Conservation (phyloP, 2,113 vertebrate genomes). For the Sturnus vulgaris region DNA sequence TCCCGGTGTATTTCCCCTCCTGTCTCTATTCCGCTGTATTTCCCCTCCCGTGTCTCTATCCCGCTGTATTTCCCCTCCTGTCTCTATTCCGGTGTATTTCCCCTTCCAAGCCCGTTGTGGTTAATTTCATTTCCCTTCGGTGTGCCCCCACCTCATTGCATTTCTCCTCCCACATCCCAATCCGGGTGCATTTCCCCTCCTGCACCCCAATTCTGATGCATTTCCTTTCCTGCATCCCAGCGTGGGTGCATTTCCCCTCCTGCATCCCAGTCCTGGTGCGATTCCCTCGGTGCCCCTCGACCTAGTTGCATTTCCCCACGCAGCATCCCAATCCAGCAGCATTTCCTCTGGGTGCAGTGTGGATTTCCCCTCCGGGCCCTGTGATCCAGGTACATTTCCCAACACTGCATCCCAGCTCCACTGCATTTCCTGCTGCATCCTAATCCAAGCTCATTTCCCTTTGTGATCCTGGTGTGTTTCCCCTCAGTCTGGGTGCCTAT, state of each 20-base stretch:
- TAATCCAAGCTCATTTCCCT: not conserved
- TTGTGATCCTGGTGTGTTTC: not conserved
- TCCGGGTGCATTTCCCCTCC: not conserved
- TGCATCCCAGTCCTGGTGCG: fast-evolving
- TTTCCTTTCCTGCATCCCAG: fast-evolving
- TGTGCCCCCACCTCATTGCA: fast-evolving
- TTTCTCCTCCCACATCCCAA: not conserved
- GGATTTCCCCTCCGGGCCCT: not conserved
- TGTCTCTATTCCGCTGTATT: not conserved
- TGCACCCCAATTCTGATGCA: not conserved
- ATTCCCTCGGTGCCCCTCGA: not conserved
- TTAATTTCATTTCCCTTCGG: not conserved
- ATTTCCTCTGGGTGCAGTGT: not conserved
- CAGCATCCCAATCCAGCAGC: fast-evolving
- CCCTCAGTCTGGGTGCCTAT: fast-evolving
- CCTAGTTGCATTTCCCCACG: not conserved
- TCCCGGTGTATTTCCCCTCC: not conserved
- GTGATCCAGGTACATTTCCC: not conserved
- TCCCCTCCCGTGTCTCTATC: not conserved
- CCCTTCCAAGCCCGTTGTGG: not conserved
- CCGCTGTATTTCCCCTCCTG: not conserved
- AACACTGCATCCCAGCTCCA: fast-evolving
- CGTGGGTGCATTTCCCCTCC: fast-evolving
- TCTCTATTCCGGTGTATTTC: not conserved
- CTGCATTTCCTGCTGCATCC: not conserved